A percentile compares a stretch with the other conserved stretches of the same genome.
These are phyloP conservation scores for Noturus placidus DNA, from an alignment of 2,113 vertebrate genomes.

Conservation along the genomic window DNA sequence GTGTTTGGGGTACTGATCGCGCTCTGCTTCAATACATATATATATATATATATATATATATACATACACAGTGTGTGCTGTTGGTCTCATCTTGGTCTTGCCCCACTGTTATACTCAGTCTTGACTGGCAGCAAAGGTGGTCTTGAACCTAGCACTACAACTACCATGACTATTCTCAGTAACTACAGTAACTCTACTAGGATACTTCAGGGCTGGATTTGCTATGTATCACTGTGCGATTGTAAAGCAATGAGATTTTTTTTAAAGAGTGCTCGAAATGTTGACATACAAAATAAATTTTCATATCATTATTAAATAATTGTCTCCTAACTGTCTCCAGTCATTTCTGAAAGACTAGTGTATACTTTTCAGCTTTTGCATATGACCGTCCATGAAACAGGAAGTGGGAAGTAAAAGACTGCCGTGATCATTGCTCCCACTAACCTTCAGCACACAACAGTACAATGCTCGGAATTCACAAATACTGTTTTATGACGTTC, in stretches of 20 bases:
- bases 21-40: no score
- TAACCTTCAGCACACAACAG: slow-evolving; percentile 18
- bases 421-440: slow-evolving; percentile 10
- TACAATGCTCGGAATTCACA: slow-evolving; percentile 21
- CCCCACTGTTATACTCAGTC: neutral
- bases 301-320: neutral
- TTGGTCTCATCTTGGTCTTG: neutral
- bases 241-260: neutral
- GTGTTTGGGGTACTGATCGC: no score
- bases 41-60: no score
- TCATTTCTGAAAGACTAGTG: neutral
- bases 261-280: neutral
- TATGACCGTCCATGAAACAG: slow-evolving; percentile 15
- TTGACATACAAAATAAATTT: neutral
- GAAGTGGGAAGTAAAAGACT: slow-evolving; percentile 28
- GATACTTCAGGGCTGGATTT: neutral
- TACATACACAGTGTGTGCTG: no score
- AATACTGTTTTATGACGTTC: slow-evolving; percentile 21
- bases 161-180: no score
- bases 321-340: neutral
- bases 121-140: neutral
- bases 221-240: neutral
- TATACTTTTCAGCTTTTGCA: slow-evolving; percentile 14
- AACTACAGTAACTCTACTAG: neutral
- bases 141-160: neutral